A percentile compares a stretch with the other conserved stretches of the same genome.
phyloP scores from a whole-genome alignment of 2,113 vertebrate species.

The Crotophaga sulcirostris region DNA sequence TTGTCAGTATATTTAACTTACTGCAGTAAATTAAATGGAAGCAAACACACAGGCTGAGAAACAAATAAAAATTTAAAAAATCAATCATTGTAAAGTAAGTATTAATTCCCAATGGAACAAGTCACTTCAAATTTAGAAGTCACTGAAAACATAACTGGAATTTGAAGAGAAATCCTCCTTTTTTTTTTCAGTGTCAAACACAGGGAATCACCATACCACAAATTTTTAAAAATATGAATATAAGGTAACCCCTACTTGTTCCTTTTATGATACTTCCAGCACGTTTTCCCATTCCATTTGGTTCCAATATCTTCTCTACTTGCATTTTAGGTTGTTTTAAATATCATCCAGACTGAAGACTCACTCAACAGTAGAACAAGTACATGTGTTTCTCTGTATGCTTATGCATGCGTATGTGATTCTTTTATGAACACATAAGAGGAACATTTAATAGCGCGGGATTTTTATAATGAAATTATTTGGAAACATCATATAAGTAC shows the following conservation, averaged over 20 bases:
- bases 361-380: neutral
- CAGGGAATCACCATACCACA: neutral
- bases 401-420: fast-evolving
- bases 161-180: neutral
- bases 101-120: neutral
- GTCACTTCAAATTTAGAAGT: neutral
- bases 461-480: neutral
- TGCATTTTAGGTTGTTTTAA: neutral
- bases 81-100: neutral
- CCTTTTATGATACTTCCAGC: neutral
- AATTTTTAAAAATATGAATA: neutral
- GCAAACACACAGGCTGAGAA: neutral
- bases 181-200: neutral
- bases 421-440: neutral
- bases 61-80: neutral
- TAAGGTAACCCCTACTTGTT: neutral
- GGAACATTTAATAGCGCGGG: neutral
- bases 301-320: neutral
- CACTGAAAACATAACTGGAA: neutral
- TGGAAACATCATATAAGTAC: neutral
- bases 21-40: neutral
- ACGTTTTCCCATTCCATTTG: neutral
- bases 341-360: neutral
- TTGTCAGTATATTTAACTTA: neutral
- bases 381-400: neutral